Base-by-base conservation (phyloP, 2,113 vertebrate genomes). In the Chlamydotis undulata region DNA sequence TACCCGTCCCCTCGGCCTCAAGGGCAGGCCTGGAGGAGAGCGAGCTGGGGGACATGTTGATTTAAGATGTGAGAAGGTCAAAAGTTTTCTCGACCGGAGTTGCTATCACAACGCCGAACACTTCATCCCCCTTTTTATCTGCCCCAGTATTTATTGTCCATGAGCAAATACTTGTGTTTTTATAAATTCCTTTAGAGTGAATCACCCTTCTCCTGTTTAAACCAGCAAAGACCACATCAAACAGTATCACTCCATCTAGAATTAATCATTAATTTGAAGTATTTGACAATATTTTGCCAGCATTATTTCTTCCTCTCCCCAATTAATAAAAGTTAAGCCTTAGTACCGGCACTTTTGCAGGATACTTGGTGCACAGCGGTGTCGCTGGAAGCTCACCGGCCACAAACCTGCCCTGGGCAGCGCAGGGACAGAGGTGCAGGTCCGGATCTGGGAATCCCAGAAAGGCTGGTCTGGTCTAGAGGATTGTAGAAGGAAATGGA, bases 241-340 rank as follows among this genome's bases (percentile, higher is more conserved):
- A 98, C 97, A 95, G 93, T 91, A 97, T 91, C 96, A 85, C 92
- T 94, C 92, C 93, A 96, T 93, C 96, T 95, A 90, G 73, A 93
- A 97, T 98, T 98, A 98, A 98, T 98, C 97, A 98, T 98, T 98
- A 97, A 97, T 97, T 97, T 96, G 83, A 93, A 92, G 92, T 90
- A 96, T 93, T 97, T 93, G 93, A 83, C 94, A 96, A 94, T 92
- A 91, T 86, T 96, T 83, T 90, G 80, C 95, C 77, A 90, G 78
- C 87, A 67, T 97, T 89, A 96, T 92, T 96, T 84, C 80, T 81
- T 93, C 85, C 75, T 95, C 68, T 73, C 37, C 37, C 33, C 78
- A 96, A 94, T 96, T 97, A 97, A 97, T 96, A 97, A 94, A 96
- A 71, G 89, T 55, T 86, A 95, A 97, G 82, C 69, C 73, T 95